Base-by-base conservation (phyloP, 2,888 invertebrate species). In the Ennomos fuscantarius region DNA sequence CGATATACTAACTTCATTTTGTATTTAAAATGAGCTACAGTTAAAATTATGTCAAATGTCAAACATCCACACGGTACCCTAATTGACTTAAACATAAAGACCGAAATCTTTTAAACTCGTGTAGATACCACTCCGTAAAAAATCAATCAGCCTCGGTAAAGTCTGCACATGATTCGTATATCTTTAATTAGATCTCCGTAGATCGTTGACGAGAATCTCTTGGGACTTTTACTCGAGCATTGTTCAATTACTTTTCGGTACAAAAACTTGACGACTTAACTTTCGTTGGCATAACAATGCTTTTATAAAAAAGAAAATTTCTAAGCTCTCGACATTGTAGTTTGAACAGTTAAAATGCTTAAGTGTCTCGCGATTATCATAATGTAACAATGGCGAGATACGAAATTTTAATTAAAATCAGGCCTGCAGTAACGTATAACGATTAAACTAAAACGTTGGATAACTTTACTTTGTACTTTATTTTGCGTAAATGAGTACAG, bases 231-330 rank as follows among this genome's bases (percentile, higher is more conserved):
- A 53, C 65, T 60, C 63, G 58, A 56, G 56, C 63, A 63, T 63
- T 67, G 67, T 63, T 65, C 65, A 63, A 67, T 63, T 60, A 48
- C 60, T 49, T 62, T 62, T 62, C 44, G 32, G 41, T 36, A 50
- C 53, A 56, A 64, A 61, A 55, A 55, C 54, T 51, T 61, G 59
- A 58, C 53, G 44, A 51, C 62, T 59, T 43, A 59, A 65, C 67
- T 65, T 63, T 67, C 67, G 56, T 53, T 62, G 55, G 41, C 34
- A 48, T 55, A 60, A 67, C 67, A 67, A 67, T 67, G 62, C 55
- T 44, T 8, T 49, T 55, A 46, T 60, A 65, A 65, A 60, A 66
- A 56, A 40, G 41, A 60, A 51, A 66, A 53, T 52, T 63, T 58
- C 51, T 36, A 53, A 58, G 39, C 50, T 32, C 55, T 46, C 49